Percentiles rank a stretch among this genome's conserved stretches.
Conservation (phyloP, 2,113 vertebrate species). For the Mesoclemmys tuberculata region DNA sequence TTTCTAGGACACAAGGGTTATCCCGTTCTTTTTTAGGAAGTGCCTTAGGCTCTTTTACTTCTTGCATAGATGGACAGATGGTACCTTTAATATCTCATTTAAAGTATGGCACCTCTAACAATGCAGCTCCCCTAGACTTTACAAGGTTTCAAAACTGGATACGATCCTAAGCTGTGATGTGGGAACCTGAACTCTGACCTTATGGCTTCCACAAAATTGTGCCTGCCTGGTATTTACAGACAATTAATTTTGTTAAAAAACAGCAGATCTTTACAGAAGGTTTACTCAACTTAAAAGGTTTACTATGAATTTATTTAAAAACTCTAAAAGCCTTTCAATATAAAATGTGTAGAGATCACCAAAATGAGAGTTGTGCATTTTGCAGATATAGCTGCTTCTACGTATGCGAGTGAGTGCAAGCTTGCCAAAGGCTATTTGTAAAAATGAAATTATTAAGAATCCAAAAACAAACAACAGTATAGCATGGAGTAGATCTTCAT, state of each 20-base stretch:
- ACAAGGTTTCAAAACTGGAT: neutral
- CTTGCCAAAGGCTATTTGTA: neutral
- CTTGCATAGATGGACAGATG: neutral
- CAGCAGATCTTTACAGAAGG: neutral
- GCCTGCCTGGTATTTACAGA: neutral
- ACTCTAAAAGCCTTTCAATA: neutral
- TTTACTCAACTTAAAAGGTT: neutral
- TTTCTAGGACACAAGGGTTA: neutral
- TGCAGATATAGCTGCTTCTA: neutral
- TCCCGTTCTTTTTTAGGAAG: neutral
- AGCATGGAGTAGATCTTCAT: neutral
- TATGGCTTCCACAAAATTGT: neutral
- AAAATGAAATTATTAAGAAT: neutral
- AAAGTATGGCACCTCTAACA: neutral
- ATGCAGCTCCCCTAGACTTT: neutral
- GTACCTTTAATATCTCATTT: neutral
- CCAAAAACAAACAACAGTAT: neutral
- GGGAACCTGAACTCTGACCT: rapidly evolving
- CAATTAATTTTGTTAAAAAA: neutral
- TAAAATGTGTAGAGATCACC: neutral
- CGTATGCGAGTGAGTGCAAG: neutral
- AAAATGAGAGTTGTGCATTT: neutral
- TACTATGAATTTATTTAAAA: neutral
- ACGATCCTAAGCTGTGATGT: neutral
- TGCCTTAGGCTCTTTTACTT: neutral